phyloP scores from a whole-genome alignment of 2,888 invertebrate species.

The Drosophila colorata region DNA sequence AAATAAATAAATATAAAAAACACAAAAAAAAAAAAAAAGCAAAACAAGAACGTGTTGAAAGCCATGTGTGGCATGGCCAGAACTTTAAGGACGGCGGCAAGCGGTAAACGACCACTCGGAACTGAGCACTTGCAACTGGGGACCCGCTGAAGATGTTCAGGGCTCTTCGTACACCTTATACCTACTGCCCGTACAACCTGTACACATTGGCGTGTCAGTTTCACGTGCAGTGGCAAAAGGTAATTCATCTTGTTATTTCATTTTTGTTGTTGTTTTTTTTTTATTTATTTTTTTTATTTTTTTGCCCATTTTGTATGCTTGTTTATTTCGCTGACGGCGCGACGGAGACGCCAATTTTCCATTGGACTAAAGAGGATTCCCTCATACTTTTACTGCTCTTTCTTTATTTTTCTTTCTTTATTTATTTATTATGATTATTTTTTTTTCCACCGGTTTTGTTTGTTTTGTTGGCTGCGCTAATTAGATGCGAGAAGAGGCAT shows the following conservation, averaged over 20 bases:
- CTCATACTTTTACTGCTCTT: conserved; percentile 10
- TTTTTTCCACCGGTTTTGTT: background rate
- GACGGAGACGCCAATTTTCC: conserved; percentile 47
- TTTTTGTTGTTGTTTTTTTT: conserved; percentile 21
- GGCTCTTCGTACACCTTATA: conserved; percentile 9
- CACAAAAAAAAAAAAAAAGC: conserved; percentile 22
- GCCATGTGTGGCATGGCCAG: conserved; percentile 70
- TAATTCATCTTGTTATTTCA: conserved; percentile 79
- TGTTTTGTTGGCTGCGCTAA: conserved; percentile 35
- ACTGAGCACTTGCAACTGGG: background rate
- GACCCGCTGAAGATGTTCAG: conserved; percentile 23
- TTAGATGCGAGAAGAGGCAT: conserved; percentile 57
- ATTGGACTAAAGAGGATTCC: conserved; percentile 35
- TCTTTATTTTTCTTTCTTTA: background rate
- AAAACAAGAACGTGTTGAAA: conserved; percentile 71
- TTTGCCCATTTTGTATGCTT: conserved; percentile 42
- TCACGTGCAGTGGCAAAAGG: conserved; percentile 81
- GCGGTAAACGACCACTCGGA: conserved; percentile 16
- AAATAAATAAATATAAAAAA: conserved; percentile 15
- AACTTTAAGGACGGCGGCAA: conserved; percentile 43
- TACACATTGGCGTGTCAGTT: conserved; percentile 78
- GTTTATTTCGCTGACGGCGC: conserved; percentile 44
- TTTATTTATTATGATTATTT: background rate
- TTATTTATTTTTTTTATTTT: conserved; percentile 17
- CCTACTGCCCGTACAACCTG: conserved; percentile 5